Conservation (phyloP, 2,888 invertebrate species). For the Brachypalpus laphriformis region DNA sequence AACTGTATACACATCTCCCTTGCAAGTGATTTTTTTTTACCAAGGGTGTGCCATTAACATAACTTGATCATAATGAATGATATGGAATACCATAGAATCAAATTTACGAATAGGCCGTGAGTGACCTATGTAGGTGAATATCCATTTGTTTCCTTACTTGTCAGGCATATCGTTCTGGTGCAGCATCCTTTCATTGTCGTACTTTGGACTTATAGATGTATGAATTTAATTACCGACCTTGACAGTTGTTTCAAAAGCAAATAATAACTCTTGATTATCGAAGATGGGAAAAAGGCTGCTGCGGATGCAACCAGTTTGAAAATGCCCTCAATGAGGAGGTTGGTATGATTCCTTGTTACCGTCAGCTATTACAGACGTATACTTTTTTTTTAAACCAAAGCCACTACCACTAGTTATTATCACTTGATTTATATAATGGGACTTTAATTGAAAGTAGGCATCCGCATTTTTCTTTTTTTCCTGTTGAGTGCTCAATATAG, state of each 20-base stretch:
- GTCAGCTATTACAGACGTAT: background rate
- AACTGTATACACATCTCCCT: too few relatives aligned
- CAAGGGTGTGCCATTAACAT: too few relatives aligned
- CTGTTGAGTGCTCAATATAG: background rate
- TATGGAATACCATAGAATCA: too few relatives aligned
- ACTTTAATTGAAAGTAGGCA: constrained; percentile 42
- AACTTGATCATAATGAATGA: too few relatives aligned
- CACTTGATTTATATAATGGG: constrained; percentile 55
- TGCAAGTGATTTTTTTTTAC: too few relatives aligned
- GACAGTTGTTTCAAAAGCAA: constrained; percentile 45
- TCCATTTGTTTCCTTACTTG: background rate
- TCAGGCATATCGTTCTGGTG: background rate
- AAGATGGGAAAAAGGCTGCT: constrained; percentile 11
- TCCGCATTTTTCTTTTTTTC: background rate
- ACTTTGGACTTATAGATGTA: constrained; percentile 25
- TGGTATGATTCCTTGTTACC: background rate
- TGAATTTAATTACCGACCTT: constrained; percentile 51
- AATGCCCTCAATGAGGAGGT: background rate
- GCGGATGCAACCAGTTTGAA: constrained; percentile 29
- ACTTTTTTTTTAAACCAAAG: background rate
- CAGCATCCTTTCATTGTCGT: background rate
- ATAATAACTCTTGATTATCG: constrained; percentile 47
- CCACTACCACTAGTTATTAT: constrained; percentile 35
- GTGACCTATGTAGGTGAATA: too few relatives aligned
- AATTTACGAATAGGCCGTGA: too few relatives aligned